These are phyloP conservation scores for Rhincodon typus DNA, from an alignment of 2,797 vertebrate species.

Conservation along the genomic window DNA sequence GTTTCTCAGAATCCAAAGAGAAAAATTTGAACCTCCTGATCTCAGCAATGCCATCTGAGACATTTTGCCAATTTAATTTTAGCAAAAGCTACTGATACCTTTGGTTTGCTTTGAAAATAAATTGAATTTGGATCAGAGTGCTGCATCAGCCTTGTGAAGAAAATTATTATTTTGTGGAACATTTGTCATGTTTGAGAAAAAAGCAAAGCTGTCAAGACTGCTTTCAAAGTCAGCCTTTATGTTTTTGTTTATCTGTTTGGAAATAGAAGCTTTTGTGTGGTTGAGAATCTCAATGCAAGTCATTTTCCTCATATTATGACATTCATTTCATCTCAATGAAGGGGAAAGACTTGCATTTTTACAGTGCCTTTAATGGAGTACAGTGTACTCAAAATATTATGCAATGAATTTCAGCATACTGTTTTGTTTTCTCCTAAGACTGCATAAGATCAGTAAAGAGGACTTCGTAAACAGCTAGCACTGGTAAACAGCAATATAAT, in stretches of 20 bases:
- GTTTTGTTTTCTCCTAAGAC: too few relatives aligned
- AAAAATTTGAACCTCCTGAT: not conserved
- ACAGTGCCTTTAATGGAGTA: too few relatives aligned
- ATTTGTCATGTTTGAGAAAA: constrained; percentile 30
- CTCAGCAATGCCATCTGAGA: not conserved
- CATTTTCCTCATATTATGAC: not conserved
- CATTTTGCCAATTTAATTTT: not conserved
- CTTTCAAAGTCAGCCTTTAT: constrained; percentile 6
- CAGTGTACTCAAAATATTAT: too few relatives aligned
- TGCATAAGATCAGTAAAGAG: too few relatives aligned
- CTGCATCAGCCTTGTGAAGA: constrained; percentile 21
- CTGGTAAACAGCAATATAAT: not conserved
- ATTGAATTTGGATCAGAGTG: constrained; percentile 25
- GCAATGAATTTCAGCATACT: too few relatives aligned
- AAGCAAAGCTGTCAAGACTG: not conserved
- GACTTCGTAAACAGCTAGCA: not conserved
- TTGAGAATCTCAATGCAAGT: not conserved
- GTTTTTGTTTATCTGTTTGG: not conserved
- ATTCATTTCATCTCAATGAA: not conserved
- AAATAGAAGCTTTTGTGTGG: not conserved
- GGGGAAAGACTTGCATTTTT: not conserved
- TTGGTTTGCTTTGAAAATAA: constrained; percentile 18
- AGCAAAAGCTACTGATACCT: not conserved
- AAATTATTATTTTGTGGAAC: constrained; percentile 29
- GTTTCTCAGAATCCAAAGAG: not conserved